Percentiles rank a stretch among this genome's conserved stretches.
phyloP scores from a whole-genome alignment of 2,888 invertebrate species.

The Euzophera pinguis region DNA sequence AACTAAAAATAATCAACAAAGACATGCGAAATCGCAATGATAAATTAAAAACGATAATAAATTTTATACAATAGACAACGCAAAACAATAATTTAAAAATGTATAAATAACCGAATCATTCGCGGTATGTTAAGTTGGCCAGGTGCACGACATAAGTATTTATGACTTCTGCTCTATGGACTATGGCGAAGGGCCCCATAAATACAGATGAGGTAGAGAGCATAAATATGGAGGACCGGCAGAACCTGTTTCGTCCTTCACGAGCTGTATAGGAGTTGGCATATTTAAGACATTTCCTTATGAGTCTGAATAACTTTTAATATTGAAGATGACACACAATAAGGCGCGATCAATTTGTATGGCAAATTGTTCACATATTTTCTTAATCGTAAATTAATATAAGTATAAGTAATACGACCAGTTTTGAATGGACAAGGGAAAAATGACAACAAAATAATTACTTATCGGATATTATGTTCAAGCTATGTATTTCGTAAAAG shows the following conservation, averaged over 20 bases:
- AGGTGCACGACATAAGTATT: neutral
- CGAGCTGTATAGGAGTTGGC: neutral
- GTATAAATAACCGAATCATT: neutral
- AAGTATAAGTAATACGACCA: no score
- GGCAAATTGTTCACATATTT: neutral
- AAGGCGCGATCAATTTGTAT: neutral
- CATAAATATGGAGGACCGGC: slow-evolving; percentile 6
- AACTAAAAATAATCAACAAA: no score
- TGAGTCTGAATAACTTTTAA: neutral
- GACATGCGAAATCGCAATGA: no score
- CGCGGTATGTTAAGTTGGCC: slow-evolving; percentile 1
- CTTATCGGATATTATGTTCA: no score
- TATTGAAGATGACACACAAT: slow-evolving; percentile 1
- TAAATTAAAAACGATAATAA: no score
- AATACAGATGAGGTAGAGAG: neutral
- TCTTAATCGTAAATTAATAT: neutral
- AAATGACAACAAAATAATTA: no score
- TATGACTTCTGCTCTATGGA: slow-evolving; percentile 5
- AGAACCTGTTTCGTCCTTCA: slow-evolving; percentile 6
- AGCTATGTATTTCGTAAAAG: no score
- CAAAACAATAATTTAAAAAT: neutral
- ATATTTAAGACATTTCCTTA: slow-evolving; percentile 6
- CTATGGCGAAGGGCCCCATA: neutral
- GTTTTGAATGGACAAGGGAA: no score
- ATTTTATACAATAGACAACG: no score